Percentiles rank a stretch among this genome's conserved stretches.
phyloP scores from a whole-genome alignment of 2,113 vertebrate species.

The Anthoscopus minutus region DNA sequence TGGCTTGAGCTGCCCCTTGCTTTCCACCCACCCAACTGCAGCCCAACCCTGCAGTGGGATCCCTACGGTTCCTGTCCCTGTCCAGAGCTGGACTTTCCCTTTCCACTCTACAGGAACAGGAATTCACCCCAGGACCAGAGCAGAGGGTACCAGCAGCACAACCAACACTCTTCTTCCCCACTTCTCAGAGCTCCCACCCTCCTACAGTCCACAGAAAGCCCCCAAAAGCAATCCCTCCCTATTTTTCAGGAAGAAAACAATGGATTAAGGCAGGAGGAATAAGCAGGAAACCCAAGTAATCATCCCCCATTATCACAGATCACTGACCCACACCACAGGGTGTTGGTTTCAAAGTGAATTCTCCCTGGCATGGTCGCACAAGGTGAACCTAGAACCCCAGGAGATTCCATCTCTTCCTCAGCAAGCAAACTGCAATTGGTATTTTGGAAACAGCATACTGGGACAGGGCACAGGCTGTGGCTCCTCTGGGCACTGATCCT shows the following conservation, averaged over 20 bases:
- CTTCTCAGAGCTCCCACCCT: rapidly evolving
- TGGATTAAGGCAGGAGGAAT: not conserved
- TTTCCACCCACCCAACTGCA: not conserved
- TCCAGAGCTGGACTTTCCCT: not conserved
- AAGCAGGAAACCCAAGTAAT: not conserved
- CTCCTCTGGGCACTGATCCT: not conserved
- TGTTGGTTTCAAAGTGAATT: not conserved
- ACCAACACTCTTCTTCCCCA: not conserved
- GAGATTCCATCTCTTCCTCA: not conserved
- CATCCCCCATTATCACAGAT: rapidly evolving
- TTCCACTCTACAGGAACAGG: not conserved
- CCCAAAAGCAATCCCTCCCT: not conserved
- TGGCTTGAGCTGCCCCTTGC: not conserved
- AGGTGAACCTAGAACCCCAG: not conserved
- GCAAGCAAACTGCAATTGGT: not conserved
- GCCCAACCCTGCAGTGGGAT: not conserved
- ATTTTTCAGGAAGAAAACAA: not conserved
- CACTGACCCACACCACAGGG: not conserved
- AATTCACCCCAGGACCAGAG: not conserved
- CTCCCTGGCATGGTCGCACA: rapidly evolving
- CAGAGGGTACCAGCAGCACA: not conserved
- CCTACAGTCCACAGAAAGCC: not conserved
- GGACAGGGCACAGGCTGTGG: not conserved
- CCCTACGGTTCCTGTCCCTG: rapidly evolving
- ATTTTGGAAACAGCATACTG: not conserved